These are phyloP conservation scores for Notamacropus eugenii DNA, from an alignment of 2,797 vertebrate species.

Conservation along the genomic window DNA sequence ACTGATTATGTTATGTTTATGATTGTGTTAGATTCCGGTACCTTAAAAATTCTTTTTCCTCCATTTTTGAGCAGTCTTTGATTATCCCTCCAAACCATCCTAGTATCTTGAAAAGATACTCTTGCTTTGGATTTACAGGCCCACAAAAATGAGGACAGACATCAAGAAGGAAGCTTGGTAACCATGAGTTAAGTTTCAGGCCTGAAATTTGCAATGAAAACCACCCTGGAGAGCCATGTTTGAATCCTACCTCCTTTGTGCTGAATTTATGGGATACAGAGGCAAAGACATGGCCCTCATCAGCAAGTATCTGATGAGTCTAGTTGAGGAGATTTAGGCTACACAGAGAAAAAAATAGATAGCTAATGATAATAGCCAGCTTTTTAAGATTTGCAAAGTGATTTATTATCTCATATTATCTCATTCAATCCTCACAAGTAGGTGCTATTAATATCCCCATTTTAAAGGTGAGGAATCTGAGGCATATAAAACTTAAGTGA, in stretches of 20 bases:
- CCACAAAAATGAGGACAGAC: conserved; percentile 7
- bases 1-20: not conserved
- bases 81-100: not conserved
- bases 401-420: not conserved
- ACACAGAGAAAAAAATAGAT: not conserved
- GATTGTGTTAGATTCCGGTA: not conserved
- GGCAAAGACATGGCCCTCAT: not conserved
- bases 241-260: not conserved
- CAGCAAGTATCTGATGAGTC: not conserved
- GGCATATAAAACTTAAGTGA: not conserved
- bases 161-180: not conserved
- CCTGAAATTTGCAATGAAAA: not conserved
- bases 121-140: not conserved
- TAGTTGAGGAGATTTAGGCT: not conserved
- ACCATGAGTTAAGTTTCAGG: not conserved
- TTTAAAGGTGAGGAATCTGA: not conserved
- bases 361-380: not conserved
- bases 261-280: not conserved
- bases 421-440: not conserved
- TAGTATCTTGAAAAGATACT: not conserved
- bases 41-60: not conserved
- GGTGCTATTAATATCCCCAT: not conserved
- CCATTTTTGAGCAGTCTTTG: not conserved
- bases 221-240: not conserved
- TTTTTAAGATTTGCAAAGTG: not conserved